A percentile compares a stretch with the other conserved stretches of the same genome.
Conservation (phyloP, 2,113 vertebrate genomes). For the Macquaria ambigua region DNA sequence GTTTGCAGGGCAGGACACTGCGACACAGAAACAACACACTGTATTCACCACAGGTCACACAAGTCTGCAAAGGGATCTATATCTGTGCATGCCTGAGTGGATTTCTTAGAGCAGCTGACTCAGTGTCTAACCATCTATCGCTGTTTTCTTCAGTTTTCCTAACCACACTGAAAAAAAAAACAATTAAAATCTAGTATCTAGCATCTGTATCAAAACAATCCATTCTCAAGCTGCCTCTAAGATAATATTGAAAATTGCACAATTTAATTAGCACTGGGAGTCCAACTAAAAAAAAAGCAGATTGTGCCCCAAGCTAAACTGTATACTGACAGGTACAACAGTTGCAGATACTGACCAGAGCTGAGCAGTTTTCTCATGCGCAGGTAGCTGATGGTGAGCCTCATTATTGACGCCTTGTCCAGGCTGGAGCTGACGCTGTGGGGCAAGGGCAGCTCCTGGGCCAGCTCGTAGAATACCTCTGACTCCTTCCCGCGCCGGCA, state of each 20-base stretch:
- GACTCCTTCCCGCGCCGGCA: constrained; percentile 96
- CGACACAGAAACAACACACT: not conserved
- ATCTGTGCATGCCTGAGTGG: not conserved
- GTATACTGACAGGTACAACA: not conserved
- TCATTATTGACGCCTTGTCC: constrained; percentile 99
- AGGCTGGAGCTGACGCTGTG: constrained; percentile 93
- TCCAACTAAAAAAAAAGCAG: not conserved
- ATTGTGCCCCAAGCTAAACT: not conserved
- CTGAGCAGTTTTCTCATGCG: constrained; percentile 93
- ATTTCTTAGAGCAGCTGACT: constrained; percentile 23
- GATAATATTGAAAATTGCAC: not conserved
- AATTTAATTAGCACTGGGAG: not conserved
- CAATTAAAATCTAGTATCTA: not conserved
- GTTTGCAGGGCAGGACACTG: not conserved
- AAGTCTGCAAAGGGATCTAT: constrained; percentile 26
- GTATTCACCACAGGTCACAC: not conserved
- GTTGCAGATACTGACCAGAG: constrained; percentile 83
- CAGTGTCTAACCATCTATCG: not conserved
- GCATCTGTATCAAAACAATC: not conserved
- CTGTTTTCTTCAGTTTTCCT: not conserved
- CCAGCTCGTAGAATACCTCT: constrained; percentile 96
- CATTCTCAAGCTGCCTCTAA: not conserved
- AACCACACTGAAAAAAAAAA: not conserved
- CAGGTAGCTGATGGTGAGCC: constrained; percentile 96
- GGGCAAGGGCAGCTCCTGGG: constrained; percentile 94